Percentiles rank a stretch among this genome's conserved stretches.
Conservation (phyloP, 2,113 vertebrate genomes). For the Heloderma charlesbogerti region DNA sequence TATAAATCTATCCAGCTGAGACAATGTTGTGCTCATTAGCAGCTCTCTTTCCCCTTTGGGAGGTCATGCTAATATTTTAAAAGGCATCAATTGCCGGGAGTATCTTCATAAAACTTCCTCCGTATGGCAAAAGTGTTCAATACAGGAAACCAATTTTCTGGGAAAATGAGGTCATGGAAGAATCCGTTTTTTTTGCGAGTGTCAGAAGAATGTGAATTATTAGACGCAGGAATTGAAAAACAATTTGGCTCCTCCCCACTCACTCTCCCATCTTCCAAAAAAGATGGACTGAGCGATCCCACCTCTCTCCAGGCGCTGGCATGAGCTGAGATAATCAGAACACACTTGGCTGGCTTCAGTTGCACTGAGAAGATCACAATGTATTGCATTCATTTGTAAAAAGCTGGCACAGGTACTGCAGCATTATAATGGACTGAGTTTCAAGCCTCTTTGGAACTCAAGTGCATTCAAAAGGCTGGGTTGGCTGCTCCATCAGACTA, state of each 20-base stretch:
- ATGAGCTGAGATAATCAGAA: background rate
- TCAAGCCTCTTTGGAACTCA: background rate
- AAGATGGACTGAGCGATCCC: rapidly evolving
- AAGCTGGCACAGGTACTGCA: background rate
- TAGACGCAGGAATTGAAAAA: background rate
- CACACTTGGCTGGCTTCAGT: background rate
- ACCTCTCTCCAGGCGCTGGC: background rate
- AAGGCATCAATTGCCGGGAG: background rate
- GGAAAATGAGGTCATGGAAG: background rate
- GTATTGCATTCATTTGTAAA: constrained; percentile 9
- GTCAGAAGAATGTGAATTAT: constrained; percentile 14
- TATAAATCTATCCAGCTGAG: background rate
- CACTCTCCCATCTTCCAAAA: background rate
- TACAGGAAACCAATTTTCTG: background rate
- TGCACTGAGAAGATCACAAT: background rate
- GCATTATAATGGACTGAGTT: background rate
- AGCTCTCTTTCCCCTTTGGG: background rate
- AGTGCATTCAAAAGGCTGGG: background rate
- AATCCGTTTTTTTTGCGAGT: constrained; percentile 13
- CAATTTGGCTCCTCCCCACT: background rate
- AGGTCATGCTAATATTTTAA: rapidly evolving
- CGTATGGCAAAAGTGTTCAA: rapidly evolving
- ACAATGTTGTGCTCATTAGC: background rate
- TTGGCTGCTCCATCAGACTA: background rate
- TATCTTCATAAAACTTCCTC: constrained; percentile 2